These are phyloP conservation scores for Scaptodrosophila lebanonensis DNA, from an alignment of 1,140 invertebrate species.

Conservation along the genomic window DNA sequence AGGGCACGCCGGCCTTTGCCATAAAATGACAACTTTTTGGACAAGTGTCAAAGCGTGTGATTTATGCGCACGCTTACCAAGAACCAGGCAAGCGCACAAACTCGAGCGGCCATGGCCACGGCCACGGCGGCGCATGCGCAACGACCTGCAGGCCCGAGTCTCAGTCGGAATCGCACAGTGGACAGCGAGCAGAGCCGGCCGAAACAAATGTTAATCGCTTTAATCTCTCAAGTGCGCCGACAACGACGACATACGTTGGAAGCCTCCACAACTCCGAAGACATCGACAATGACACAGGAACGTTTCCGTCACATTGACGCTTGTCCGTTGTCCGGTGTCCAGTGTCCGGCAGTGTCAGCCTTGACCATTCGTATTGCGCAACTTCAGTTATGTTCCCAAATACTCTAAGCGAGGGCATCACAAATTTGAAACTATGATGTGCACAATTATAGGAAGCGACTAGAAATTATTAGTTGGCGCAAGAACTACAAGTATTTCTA, in stretches of 20 bases:
- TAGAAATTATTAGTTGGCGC: too few species aligned
- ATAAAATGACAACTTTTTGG: slow-evolving; percentile 67
- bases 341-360: too few species aligned
- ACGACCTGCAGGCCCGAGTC: slow-evolving; percentile 53
- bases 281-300: slow-evolving; percentile 32
- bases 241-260: slow-evolving; percentile 47
- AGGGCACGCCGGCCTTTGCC: slow-evolving; percentile 26
- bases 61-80: slow-evolving; percentile 62
- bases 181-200: slow-evolving; percentile 36
- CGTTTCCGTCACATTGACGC: slow-evolving; percentile 66
- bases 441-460: slow-evolving; percentile 19
- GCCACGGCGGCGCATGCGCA: slow-evolving; percentile 55
- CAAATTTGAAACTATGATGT: too few species aligned
- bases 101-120: slow-evolving; percentile 36
- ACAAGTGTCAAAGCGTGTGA: slow-evolving; percentile 68
- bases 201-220: slow-evolving; percentile 72
- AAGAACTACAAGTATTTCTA: too few species aligned
- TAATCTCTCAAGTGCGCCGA: slow-evolving; percentile 73
- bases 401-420: too few species aligned
- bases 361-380: slow-evolving; percentile 39
- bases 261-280: slow-evolving; percentile 9
- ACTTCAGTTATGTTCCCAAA: slow-evolving; percentile 31
- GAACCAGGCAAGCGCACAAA: slow-evolving; percentile 21
- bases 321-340: too few species aligned
- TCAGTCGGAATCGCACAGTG: slow-evolving; percentile 10